Percentiles rank a stretch among this genome's conserved stretches.
These are phyloP conservation scores for Neoitamus cyanurus DNA, from an alignment of 2,888 invertebrate genomes.

Conservation along the genomic window DNA sequence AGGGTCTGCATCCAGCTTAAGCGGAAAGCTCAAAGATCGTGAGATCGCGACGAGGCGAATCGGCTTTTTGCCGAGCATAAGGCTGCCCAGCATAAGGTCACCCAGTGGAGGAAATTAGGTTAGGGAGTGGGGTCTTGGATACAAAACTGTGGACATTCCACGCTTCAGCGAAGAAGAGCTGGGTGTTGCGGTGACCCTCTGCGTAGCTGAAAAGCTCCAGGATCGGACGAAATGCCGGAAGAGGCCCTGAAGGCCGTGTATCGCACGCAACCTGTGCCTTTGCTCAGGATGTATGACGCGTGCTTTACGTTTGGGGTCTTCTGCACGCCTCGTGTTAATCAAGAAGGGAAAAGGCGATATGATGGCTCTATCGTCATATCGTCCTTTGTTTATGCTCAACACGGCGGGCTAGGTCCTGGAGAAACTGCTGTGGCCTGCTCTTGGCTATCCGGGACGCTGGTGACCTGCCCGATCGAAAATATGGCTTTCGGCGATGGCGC, in stretches of 20 bases:
- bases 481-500: too few species aligned
- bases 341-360: neutral
- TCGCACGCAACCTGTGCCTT: neutral
- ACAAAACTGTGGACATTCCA: neutral
- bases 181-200: neutral
- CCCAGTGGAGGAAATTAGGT: too few species aligned
- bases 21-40: too few species aligned
- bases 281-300: neutral
- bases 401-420: neutral
- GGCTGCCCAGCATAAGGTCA: too few species aligned
- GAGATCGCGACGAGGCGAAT: too few species aligned
- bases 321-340: neutral
- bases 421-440: neutral
- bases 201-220: neutral
- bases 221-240: neutral
- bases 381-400: neutral
- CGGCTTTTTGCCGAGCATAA: too few species aligned
- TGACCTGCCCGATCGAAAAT: too few species aligned
- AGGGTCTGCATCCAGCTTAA: too few species aligned
- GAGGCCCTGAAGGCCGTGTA: neutral
- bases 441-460: too few species aligned
- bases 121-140: too few species aligned
- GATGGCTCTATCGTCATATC: neutral
- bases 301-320: neutral
- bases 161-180: neutral